Evolutionary conservation across 2,113 vertebrate species (phyloP).

Genomic region (Tetrax tetrax): DNA sequence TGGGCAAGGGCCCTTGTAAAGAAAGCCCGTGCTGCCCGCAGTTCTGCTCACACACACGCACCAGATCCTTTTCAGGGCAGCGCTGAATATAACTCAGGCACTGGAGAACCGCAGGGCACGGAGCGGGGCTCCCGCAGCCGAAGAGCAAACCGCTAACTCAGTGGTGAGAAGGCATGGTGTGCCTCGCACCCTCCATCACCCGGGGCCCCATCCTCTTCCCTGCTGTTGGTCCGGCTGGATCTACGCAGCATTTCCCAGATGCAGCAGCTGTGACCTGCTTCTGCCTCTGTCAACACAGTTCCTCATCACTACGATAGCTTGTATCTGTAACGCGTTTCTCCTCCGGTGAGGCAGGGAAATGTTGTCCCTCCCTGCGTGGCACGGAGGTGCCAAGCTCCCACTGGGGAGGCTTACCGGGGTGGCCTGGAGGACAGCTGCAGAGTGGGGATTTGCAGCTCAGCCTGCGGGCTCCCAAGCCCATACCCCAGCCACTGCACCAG

Average conservation of each 20-base stretch:
- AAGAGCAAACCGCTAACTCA: not conserved
- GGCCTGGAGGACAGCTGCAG: not conserved
- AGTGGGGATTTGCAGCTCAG: not conserved
- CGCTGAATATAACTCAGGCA: not conserved
- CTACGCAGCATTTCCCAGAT: not conserved
- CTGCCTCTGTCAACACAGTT: not conserved
- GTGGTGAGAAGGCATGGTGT: not conserved
- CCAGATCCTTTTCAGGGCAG: not conserved
- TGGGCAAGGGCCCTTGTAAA: not conserved
- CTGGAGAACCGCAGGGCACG: fast-evolving
- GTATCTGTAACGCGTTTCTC: not conserved
- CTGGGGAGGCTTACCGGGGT: not conserved
- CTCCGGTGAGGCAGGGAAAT: not conserved
- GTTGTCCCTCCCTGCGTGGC: not conserved
- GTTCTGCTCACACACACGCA: not conserved
- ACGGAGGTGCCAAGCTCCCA: not conserved
- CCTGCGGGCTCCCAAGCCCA: not conserved
- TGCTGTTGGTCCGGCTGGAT: fast-evolving
- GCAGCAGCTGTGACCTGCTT: not conserved
- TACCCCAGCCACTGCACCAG: constrained; percentile 22
- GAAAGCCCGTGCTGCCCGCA: not conserved
- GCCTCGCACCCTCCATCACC: not conserved
- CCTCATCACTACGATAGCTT: not conserved
- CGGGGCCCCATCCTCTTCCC: not conserved
- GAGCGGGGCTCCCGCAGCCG: fast-evolving